A percentile compares a stretch with the other conserved stretches of the same genome.
Evolutionary conservation across 2,888 invertebrate genomes (phyloP).

Genomic region (Sipha maydis): DNA sequence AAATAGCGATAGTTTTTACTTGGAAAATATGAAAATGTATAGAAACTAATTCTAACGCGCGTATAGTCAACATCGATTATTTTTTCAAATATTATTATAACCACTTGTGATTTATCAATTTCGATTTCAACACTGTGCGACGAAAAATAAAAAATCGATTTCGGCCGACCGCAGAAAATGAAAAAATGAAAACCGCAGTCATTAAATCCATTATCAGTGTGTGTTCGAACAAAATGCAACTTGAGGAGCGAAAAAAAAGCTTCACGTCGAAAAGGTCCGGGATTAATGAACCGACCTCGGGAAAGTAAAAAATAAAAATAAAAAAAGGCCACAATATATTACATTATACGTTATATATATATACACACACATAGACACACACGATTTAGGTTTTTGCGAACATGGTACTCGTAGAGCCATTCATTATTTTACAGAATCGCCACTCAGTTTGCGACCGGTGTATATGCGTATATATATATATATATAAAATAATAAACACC

Average conservation of each 20-base stretch:
- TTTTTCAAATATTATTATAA: background rate
- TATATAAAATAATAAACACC: constrained; percentile 2
- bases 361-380: background rate
- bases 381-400: constrained; percentile 25
- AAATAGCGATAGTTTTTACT: no score
- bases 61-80: background rate
- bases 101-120: background rate
- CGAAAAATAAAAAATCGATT: constrained; percentile 27
- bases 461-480: background rate
- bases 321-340: constrained; percentile 19
- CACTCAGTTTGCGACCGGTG: background rate
- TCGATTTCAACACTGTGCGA: background rate
- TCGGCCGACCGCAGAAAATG: background rate
- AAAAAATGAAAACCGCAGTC: constrained; percentile 7
- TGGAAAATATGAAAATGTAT: no score
- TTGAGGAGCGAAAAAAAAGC: constrained; percentile 4
- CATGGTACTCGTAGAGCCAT: constrained; percentile 5
- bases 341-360: background rate
- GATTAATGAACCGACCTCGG: constrained; percentile 47
- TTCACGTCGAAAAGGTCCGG: constrained; percentile 38
- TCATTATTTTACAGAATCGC: constrained; percentile 44
- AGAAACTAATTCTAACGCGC: no score
- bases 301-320: background rate
- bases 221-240: constrained; percentile 46
- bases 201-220: constrained; percentile 24